Percentiles rank a stretch among this genome's conserved stretches.
Conservation (phyloP, 2,888 invertebrate genomes). For the Lobophora halterata region DNA sequence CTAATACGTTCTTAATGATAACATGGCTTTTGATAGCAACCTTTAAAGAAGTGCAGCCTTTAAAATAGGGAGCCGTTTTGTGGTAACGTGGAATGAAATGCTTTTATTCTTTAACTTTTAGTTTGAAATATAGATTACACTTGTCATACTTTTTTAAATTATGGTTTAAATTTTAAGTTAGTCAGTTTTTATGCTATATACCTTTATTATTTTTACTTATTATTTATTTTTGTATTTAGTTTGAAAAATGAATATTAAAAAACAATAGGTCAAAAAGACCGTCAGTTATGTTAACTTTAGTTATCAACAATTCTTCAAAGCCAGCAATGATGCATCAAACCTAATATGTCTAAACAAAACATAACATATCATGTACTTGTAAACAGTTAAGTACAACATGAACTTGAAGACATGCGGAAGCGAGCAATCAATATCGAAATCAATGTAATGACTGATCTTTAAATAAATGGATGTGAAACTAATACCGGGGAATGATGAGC, state of each 20-base stretch:
- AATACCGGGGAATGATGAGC: slow-evolving; percentile 56
- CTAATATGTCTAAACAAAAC: slow-evolving; percentile 42
- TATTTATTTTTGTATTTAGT: too few species aligned
- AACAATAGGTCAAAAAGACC: too few species aligned
- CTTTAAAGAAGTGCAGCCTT: slow-evolving; percentile 3
- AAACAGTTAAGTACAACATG: slow-evolving; percentile 18
- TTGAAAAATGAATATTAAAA: too few species aligned
- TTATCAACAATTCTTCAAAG: slow-evolving; percentile 30
- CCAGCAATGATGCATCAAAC: slow-evolving; percentile 34
- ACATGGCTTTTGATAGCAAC: slow-evolving; percentile 43
- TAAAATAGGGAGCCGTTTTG: slow-evolving; percentile 3
- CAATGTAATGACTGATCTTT: slow-evolving; percentile 59
- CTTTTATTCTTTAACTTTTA: too few species aligned
- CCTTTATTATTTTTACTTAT: too few species aligned
- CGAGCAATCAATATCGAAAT: slow-evolving; percentile 71
- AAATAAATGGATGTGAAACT: slow-evolving; percentile 51
- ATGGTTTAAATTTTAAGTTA: too few species aligned
- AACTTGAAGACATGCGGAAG: slow-evolving; percentile 58
- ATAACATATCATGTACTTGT: slow-evolving; percentile 6
- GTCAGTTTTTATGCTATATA: too few species aligned
- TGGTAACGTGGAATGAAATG: too few species aligned
- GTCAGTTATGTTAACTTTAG: too few species aligned
- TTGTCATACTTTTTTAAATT: too few species aligned
- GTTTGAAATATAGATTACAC: too few species aligned
- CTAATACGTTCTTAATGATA: slow-evolving; percentile 64